These are phyloP conservation scores for Physeter macrocephalus DNA, from an alignment of 2,113 vertebrate species.

Conservation along the genomic window DNA sequence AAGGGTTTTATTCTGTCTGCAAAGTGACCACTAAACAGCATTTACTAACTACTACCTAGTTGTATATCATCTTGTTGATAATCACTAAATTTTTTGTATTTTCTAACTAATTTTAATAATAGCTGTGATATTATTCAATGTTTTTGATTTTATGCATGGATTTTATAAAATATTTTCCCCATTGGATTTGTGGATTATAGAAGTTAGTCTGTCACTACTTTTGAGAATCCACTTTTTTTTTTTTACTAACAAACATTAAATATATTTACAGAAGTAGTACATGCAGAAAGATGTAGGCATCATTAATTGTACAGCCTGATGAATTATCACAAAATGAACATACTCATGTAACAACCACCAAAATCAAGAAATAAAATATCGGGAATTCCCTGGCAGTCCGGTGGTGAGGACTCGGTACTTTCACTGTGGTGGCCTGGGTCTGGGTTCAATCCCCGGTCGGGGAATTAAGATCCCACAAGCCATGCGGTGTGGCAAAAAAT, in stretches of 20 bases:
- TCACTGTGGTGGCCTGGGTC: background rate
- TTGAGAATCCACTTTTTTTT: background rate
- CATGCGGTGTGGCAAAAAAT: background rate
- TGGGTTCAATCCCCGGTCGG: background rate
- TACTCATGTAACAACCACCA: background rate
- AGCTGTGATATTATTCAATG: background rate
- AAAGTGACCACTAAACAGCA: background rate
- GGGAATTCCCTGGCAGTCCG: background rate
- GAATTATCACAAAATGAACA: background rate
- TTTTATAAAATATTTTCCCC: background rate
- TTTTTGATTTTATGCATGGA: background rate
- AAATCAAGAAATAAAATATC: background rate
- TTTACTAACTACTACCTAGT: background rate
- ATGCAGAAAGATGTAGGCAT: background rate
- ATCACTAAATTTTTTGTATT: background rate
- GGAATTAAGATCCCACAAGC: background rate
- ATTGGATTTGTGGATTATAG: background rate
- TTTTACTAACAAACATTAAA: background rate
- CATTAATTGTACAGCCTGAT: background rate
- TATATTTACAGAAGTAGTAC: background rate
- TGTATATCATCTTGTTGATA: background rate
- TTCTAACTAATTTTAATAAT: background rate
- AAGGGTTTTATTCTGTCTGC: background rate
- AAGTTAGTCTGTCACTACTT: background rate
- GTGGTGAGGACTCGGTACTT: background rate